Percentiles rank a stretch among this genome's conserved stretches.
phyloP scores from a whole-genome alignment of 35 echinoderm and acorn worm species.

The Eucidaris tribuloides region DNA sequence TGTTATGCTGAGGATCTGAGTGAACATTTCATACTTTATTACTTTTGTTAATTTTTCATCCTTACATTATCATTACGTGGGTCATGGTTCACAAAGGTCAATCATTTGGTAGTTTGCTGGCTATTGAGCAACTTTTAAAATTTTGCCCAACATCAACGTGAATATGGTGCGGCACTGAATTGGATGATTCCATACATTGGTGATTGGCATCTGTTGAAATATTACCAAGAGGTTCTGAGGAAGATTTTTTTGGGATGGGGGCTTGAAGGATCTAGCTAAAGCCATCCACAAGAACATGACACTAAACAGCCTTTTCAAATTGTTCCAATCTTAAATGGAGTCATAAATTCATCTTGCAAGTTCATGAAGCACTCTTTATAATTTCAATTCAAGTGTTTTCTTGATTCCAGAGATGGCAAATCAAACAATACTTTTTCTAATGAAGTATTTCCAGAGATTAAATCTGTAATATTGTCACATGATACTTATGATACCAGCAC shows the following conservation, averaged over 20 bases:
- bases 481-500: constrained; percentile 11
- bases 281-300: constrained; percentile 17
- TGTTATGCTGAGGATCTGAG: too few relatives aligned
- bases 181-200: constrained; percentile 77
- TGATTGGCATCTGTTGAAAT: constrained; percentile 78
- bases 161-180: constrained; percentile 54
- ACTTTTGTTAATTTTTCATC: too few relatives aligned
- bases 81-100: too few relatives aligned
- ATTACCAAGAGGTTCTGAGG: constrained; percentile 39
- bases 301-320: constrained; percentile 15
- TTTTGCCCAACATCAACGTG: constrained; percentile 33
- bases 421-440: constrained; percentile 4
- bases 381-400: constrained; percentile 21
- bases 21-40: too few relatives aligned
- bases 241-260: constrained; percentile 22
- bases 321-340: constrained; percentile 10
- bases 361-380: constrained; percentile 22
- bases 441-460: neutral
- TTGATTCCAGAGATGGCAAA: constrained; percentile 16
- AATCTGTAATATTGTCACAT: constrained; percentile 19
- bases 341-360: constrained; percentile 9
- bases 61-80: too few relatives aligned
- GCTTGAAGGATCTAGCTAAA: constrained; percentile 16
- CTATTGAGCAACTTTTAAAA: constrained; percentile 54
- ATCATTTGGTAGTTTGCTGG: constrained; percentile 69